Evolutionary conservation across 2,113 vertebrate species (phyloP), one percentile per base, ranked within the genome.

Genomic region (Hiodon tergisus): DNA sequence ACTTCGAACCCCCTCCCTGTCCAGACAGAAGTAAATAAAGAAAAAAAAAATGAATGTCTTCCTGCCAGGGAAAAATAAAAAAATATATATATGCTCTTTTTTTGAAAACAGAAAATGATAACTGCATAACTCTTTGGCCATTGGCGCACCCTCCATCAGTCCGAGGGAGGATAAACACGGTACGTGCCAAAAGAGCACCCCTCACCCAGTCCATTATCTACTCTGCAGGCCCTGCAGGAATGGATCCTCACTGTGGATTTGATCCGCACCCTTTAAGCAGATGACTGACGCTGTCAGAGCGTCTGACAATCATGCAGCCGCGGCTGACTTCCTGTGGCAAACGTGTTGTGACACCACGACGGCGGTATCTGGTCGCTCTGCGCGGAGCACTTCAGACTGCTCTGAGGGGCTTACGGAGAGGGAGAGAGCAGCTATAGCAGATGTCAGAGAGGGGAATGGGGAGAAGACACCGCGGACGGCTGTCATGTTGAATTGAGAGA

Each of bases 241-340:
- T 77, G 72, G 50, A 79, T 77, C 83, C 84, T 82, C 77, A 78
- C 82, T 80, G 83, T 85, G 84, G 81, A 81, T 79, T 82, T 53
- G 57, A 74, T 75, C 67, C 48, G 47, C 55, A 51, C 73, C 76
- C 69, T 73, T 78, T 78, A 78, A 78, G 73, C 76, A 74, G 80
- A 86, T 89, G 88, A 90, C 75, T 90, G 89, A 90, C 88, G 77
- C 84, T 88, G 89, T 90, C 88, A 88, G 79, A 87, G 85, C 69
- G 83, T 79, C 83, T 89, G 82, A 31, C 81, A 84, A 83, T 89
- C 85, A 87, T 80, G 87, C 83, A 74, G 74, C 77, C n/a, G 31
- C 55, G 4, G 17, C 1, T 31, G 4, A 46, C 6, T 10, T 17
- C 57, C 46, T 1, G 46, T 2, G 46, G 87, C 83, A 85, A 85